Conservation (phyloP, 35 echinoderm and acorn worm genomes). For the Apostichopus californicus region DNA sequence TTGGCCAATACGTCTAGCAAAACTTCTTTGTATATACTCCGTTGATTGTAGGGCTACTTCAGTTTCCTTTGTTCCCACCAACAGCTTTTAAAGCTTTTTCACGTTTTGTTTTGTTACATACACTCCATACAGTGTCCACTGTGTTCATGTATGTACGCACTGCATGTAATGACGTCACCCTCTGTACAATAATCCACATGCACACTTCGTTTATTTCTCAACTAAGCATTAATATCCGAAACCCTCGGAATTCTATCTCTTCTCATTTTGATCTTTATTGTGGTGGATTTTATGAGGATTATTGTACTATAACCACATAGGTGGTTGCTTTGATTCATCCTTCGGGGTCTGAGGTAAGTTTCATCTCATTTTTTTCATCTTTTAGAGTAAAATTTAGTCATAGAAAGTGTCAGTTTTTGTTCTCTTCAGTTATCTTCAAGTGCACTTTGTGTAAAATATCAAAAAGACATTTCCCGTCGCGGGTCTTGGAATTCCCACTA, state of each 20-base stretch:
- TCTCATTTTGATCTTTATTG: constrained; percentile 30
- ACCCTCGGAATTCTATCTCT: constrained; percentile 53
- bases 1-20: constrained; percentile 17
- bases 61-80: constrained; percentile 53
- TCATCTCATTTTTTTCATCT: constrained; percentile 49
- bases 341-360: constrained; percentile 57
- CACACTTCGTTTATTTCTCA: constrained; percentile 70
- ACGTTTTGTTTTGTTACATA: constrained; percentile 65
- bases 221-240: constrained; percentile 65
- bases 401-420: constrained; percentile 67
- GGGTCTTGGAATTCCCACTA: constrained; percentile 59
- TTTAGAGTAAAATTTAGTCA: constrained; percentile 51
- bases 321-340: constrained; percentile 41
- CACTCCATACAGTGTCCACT: constrained; percentile 49
- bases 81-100: constrained; percentile 57
- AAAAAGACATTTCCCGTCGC: constrained; percentile 67
- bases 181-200: constrained; percentile 58
- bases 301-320: constrained; percentile 24
- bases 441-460: constrained; percentile 65
- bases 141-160: constrained; percentile 45
- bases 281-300: constrained; percentile 61
- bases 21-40: constrained; percentile 43
- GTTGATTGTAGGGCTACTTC: constrained; percentile 47
- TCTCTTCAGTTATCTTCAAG: constrained; percentile 57
- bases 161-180: constrained; percentile 54